Percentiles rank a stretch among this genome's conserved stretches.
Evolutionary conservation across 1,140 invertebrate species (phyloP).

Genomic region (Apis laboriosa): DNA sequence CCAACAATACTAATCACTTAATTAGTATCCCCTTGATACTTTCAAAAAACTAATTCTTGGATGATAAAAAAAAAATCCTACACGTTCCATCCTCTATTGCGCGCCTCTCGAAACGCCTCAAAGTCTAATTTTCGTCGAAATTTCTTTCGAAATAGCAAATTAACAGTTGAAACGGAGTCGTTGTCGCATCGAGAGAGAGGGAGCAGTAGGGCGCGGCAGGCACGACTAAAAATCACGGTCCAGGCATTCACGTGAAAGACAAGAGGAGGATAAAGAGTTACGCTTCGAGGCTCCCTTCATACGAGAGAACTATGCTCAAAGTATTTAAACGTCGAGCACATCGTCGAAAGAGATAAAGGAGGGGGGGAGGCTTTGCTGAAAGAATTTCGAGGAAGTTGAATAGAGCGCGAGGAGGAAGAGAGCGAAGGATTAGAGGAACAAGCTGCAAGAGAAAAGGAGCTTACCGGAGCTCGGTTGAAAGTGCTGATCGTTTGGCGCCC

Average conservation of each 20-base stretch:
- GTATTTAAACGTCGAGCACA: conserved; percentile 54
- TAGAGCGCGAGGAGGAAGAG: conserved; percentile 9
- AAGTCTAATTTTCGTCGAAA: background rate
- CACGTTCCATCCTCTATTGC: too few species aligned
- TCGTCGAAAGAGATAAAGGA: conserved; percentile 49
- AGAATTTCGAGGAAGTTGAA: conserved; percentile 55
- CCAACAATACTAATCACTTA: too few species aligned
- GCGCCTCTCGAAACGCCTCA: too few species aligned
- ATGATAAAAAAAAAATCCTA: too few species aligned
- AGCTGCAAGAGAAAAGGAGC: conserved; percentile 45
- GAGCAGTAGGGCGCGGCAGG: too few species aligned
- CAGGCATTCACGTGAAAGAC: conserved; percentile 15
- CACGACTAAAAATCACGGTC: conserved; percentile 31
- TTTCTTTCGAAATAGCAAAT: background rate
- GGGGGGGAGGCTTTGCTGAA: conserved; percentile 22
- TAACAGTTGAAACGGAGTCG: background rate
- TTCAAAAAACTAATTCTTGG: too few species aligned
- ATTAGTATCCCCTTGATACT: too few species aligned
- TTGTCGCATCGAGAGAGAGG: background rate
- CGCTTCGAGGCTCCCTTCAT: conserved; percentile 36
- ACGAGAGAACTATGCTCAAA: conserved; percentile 28
- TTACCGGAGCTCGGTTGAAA: conserved; percentile 35
- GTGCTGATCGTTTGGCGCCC: conserved; percentile 44
- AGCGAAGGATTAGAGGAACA: too few species aligned
- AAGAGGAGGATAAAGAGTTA: conserved; percentile 46